Evolutionary conservation across 2,113 vertebrate species (phyloP).

Genomic region (Cynocephalus volans): DNA sequence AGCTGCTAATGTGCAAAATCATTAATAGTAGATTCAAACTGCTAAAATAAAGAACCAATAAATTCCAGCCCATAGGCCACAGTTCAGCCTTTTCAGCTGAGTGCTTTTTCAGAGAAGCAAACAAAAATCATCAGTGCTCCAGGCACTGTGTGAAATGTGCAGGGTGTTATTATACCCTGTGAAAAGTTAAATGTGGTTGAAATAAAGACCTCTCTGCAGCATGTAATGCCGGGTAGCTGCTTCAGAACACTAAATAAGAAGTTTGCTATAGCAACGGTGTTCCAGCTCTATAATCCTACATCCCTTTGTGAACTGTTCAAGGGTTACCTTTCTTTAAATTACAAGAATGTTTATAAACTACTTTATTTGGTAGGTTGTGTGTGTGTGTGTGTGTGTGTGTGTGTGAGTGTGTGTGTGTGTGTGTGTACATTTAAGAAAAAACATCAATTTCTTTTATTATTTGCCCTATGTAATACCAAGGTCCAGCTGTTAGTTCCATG

Average conservation of each 20-base stretch:
- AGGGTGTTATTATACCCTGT: constrained; percentile 82
- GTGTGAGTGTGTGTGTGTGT: neutral
- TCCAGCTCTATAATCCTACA: constrained; percentile 55
- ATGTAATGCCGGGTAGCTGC: constrained; percentile 56
- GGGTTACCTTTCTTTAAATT: constrained; percentile 65
- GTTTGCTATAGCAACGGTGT: constrained; percentile 70
- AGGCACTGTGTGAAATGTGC: constrained; percentile 75
- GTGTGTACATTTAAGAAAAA: constrained; percentile 64
- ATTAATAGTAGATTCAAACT: constrained; percentile 78
- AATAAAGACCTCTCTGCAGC: constrained; percentile 78
- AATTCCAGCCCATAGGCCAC: constrained; percentile 72
- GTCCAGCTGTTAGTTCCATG: constrained; percentile 1
- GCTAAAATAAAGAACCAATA: constrained; percentile 79
- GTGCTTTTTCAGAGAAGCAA: constrained; percentile 78
- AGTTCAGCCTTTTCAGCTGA: constrained; percentile 76
- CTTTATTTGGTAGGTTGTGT: constrained; percentile 51
- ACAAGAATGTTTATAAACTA: constrained; percentile 62
- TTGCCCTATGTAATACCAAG: neutral
- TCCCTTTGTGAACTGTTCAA: constrained; percentile 67
- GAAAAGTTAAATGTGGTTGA: constrained; percentile 81
- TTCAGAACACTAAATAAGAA: constrained; percentile 74
- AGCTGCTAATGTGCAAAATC: constrained; percentile 82
- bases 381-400: neutral
- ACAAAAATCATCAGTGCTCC: constrained; percentile 80
- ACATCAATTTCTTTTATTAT: constrained; percentile 18